These are phyloP conservation scores for Acanthoscelides obtectus DNA, from an alignment of 2,888 invertebrate genomes.

Conservation along the genomic window DNA sequence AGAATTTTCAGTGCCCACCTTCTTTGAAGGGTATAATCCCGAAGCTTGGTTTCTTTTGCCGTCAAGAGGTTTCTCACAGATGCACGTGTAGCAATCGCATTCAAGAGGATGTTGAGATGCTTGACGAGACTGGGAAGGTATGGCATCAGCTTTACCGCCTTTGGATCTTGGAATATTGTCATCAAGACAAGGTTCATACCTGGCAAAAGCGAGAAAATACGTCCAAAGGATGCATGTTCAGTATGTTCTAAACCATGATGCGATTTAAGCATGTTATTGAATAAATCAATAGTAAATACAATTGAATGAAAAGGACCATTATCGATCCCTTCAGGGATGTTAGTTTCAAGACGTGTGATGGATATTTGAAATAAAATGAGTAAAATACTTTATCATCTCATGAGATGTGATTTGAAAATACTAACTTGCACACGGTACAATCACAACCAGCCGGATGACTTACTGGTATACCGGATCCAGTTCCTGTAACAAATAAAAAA, in stretches of 20 bases:
- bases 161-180: neutral
- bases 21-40: neutral
- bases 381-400: too few relatives aligned
- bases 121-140: neutral
- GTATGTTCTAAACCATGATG: too few relatives aligned
- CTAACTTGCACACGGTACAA: neutral
- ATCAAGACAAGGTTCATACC: neutral
- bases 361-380: too few relatives aligned
- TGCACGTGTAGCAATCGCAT: slow-evolving; percentile 8
- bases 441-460: neutral
- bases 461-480: neutral
- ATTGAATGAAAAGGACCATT: too few relatives aligned
- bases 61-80: neutral
- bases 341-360: too few relatives aligned
- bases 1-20: neutral
- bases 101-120: neutral
- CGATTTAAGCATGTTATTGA: too few relatives aligned
- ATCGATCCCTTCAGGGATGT: too few relatives aligned
- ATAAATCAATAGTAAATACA: too few relatives aligned
- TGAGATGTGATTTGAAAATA: too few relatives aligned
- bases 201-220: too few relatives aligned
- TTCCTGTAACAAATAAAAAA: too few relatives aligned
- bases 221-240: too few relatives aligned
- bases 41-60: neutral
- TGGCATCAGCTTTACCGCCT: neutral